A percentile compares a stretch with the other conserved stretches of the same genome.
Conservation (phyloP, 2,113 vertebrate genomes). For the Heterotis niloticus region DNA sequence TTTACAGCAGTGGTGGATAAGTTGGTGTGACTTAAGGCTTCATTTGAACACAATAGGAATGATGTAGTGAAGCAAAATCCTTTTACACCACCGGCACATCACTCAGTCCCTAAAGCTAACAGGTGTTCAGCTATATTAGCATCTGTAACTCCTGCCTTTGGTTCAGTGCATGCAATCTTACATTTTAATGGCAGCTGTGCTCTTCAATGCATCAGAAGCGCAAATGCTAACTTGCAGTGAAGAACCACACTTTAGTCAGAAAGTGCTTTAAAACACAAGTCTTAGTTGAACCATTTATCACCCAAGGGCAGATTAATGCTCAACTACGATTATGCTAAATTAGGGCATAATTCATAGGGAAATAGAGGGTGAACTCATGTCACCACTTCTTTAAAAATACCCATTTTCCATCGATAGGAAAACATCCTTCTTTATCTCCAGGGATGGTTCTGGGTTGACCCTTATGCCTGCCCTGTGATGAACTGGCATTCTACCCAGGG, state of each 20-base stretch:
- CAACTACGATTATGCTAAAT: background rate
- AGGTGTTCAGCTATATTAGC: too few species aligned
- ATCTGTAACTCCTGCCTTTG: too few species aligned
- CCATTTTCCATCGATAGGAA: background rate
- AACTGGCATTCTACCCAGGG: too few species aligned
- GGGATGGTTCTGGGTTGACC: background rate
- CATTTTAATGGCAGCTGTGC: background rate
- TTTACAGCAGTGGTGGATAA: slow-evolving; percentile 37
- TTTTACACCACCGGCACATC: slow-evolving; percentile 32
- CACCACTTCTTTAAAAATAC: background rate
- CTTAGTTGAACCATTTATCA: background rate
- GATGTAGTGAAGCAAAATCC: slow-evolving; percentile 28
- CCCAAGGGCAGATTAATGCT: background rate
- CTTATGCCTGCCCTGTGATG: too few species aligned
- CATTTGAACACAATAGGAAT: slow-evolving; percentile 33
- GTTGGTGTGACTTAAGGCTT: slow-evolving; percentile 32
- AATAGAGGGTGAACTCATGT: background rate
- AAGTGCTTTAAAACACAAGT: background rate
- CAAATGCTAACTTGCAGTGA: slow-evolving; percentile 4
- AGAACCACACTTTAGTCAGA: background rate
- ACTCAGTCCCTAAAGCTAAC: background rate
- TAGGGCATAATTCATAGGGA: background rate
- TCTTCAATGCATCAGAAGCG: background rate
- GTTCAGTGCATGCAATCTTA: background rate
- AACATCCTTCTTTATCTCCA: background rate